Evolutionary conservation across 1,140 invertebrate species (phyloP), one percentile per base, ranked within the genome.

Genomic region (Saccostrea echinata): DNA sequence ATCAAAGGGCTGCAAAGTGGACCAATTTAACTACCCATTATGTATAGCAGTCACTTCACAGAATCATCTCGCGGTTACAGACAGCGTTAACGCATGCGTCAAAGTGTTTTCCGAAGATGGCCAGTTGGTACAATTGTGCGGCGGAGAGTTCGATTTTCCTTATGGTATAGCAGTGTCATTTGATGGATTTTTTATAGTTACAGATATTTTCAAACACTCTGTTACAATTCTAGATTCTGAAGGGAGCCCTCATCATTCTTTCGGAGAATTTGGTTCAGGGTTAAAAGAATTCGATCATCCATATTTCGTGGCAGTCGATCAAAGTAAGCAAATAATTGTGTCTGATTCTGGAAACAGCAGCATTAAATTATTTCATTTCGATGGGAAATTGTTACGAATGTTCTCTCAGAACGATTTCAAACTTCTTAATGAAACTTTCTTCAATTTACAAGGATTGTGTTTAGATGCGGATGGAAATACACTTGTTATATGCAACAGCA

Each of bases 301-400:
- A 1, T 94, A 94, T 88, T 93, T 91, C 85, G 93, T 94, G 30
- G 88, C 92, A 6, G 91, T 92, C n/a, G 92, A 93, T 88, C 92
- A 85, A 87, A 88, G 92, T 30, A 94, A 94, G 86, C 93, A 94
- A 83, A 94, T 94, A 33, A 91, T 93, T 83, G 93, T 94, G 24
- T 92, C 92, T 2, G 93, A 94, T 87, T 92, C 92, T 21, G 93
- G 93, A 35, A 94, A 94, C 90, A 93, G 91, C 86, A 91, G 91
- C 87, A 91, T 94, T 30, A 94, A 94, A 90, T 91, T 94, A 83
- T 94, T 94, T 91, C 91, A 91, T 55, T 94, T 94, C 83, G 91
- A 93, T 85, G 93, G 93, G 18, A 91, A 90, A 85, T 85, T 93
- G 21, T 89, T 94, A 35, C 88, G 92, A 61, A 88, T 87, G 68